Base-by-base conservation (phyloP, 2,113 vertebrate genomes). In the Crotalus tigris region DNA sequence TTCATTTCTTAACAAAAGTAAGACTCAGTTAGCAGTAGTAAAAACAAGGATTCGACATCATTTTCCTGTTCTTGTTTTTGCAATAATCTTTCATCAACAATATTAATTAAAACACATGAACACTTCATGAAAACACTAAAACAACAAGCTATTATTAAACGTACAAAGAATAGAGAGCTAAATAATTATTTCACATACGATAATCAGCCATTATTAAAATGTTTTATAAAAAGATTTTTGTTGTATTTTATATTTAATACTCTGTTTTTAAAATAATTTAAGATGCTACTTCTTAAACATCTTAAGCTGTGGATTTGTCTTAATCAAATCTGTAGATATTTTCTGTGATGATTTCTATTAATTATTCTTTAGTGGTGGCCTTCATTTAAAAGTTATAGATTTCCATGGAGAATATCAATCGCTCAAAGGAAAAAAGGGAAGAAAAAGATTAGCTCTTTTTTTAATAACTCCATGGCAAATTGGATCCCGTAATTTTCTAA, bases 1-100 rank as follows among this genome's bases (percentile, higher is more conserved):
- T 96, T 96, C 95, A 94, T 97, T 96, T 96, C 92, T 95, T 96
- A 95, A 94, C 96, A 96, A 90, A 95, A 96, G 97, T 33, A 96
- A 95, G 92, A 95, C 94, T 96, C 95, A 33, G 12, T 91, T 64
- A 89, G 15, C n/a, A 44, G 93, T 95, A 95, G 95, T 94, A 51
- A 85, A 91, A 95, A 93, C 95, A 95, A 96, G 94, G 87, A 93
- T 93, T 57, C 95, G 93, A 88, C 93, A 91, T 95, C 91, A 96
- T 94, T 97, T 96, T 95, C 10, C 92, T 94, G 89, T 95, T 95
- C 94, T 92, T 87, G 93, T 94, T 96, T 96, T 93, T 96, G 94
- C 96, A 96, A 97, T 96, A 96, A 91, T 96, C 94, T 96, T 95
- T 92, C 29, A 24, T 94, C 94, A 92, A 12, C 61, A 92, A 95